Evolutionary conservation across 2,888 invertebrate genomes (phyloP), one percentile per base, ranked within the genome.

Genomic region (Thera britannica): DNA sequence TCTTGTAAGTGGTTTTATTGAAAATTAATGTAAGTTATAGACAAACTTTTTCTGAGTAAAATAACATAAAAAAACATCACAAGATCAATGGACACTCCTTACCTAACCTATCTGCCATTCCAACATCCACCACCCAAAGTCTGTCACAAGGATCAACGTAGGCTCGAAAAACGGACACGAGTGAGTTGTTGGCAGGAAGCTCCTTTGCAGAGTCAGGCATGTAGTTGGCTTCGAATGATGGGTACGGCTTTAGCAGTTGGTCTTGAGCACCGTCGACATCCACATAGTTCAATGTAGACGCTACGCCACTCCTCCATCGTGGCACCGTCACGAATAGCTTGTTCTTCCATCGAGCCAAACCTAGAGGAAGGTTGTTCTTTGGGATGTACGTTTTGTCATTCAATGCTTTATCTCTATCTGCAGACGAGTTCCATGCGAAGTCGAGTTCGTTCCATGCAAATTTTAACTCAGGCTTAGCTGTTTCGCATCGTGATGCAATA

Each of bases 111-210:
- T 97, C 96, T 54, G 96, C 95, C 49, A 97, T 87, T 64, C 97
- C 97, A 0, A 97, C 96, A 82, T 97, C 97, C 88, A 97, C 94
- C 3, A 97, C 96, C 97, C 97, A 97, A 7, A 97, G 94, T 56
- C 97, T 94, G 83, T 97, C 97, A 78, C 97, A 97, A 4, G 94
- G 93, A 82, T 97, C 97, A 0, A 96, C 95, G 73, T 94, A 94
- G 36, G 97, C 91, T 70, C 97, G 95, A 86, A 97, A 97, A 3
- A 96, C 96, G 2, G 96, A 97, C 60, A 97, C 92, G 54, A 97
- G 95, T 0, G 95, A 95, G 65, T 94, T 94, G 71, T 96, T 95
- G 4, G 95, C 91, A 52, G 92, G 91, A 3, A 95, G 77, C 44
- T 85, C 85, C 3, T 88, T 90, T 1, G 88, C 90, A 7, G 85